These are phyloP conservation scores for Sceloporus tristichus DNA, from an alignment of 2,113 vertebrate genomes.

Conservation along the genomic window DNA sequence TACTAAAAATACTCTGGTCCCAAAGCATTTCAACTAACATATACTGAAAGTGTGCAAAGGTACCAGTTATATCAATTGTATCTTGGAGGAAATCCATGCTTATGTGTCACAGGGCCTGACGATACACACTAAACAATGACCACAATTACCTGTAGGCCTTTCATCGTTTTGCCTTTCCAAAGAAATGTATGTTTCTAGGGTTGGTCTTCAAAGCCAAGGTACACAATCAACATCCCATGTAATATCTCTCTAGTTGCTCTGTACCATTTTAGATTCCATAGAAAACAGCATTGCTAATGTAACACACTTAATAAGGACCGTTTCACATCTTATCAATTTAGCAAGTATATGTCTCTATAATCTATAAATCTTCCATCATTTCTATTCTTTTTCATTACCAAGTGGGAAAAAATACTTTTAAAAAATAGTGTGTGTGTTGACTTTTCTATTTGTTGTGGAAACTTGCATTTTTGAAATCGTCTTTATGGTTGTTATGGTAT, in stretches of 20 bases:
- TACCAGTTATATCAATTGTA: rapidly evolving
- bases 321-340: background rate
- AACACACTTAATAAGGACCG: background rate
- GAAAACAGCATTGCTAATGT: background rate
- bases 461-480: too few species aligned
- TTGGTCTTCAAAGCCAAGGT: background rate
- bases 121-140: background rate
- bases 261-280: background rate
- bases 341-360: background rate
- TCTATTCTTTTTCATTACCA: background rate
- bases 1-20: slow-evolving; percentile 53
- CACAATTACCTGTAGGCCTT: background rate
- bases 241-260: background rate
- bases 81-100: slow-evolving; percentile 35
- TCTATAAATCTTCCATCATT: background rate
- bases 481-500: background rate
- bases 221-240: background rate
- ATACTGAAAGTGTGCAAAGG: slow-evolving; percentile 21
- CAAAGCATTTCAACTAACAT: slow-evolving; percentile 37
- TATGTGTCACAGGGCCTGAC: background rate
- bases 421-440: background rate
- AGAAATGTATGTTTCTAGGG: background rate
- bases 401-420: background rate
- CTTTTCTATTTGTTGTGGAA: too few species aligned
- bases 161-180: background rate